phyloP scores from a whole-genome alignment of 2,888 invertebrate genomes.

The Hofmannophila pseudospretella region DNA sequence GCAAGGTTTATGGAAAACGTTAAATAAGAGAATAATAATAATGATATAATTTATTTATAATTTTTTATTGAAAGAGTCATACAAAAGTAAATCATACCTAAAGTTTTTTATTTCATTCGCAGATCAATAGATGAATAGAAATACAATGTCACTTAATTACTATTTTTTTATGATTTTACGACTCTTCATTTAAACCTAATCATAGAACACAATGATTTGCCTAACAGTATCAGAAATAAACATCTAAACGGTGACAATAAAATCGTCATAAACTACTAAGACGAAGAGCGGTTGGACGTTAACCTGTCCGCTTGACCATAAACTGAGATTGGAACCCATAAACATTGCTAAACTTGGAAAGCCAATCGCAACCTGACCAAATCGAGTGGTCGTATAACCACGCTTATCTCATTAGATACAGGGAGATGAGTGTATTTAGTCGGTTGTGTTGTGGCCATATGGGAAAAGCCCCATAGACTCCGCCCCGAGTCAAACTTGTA shows the following conservation, averaged over 20 bases:
- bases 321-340: conserved; percentile 31
- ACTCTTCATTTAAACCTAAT: no score
- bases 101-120: no score
- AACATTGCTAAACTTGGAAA: conserved; percentile 29
- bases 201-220: no score
- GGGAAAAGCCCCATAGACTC: conserved; percentile 36
- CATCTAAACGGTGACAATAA: conserved; percentile 33
- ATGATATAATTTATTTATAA: no score
- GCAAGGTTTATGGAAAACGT: no score
- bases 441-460: conserved; percentile 24
- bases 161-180: no score
- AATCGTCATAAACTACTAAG: conserved; percentile 41
- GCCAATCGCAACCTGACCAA: conserved; percentile 18
- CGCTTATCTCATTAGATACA: conserved; percentile 13
- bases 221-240: conserved; percentile 29
- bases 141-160: no score
- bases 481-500: conserved; percentile 37
- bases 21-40: no score
- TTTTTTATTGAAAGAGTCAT: no score
- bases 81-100: no score
- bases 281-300: conserved; percentile 38
- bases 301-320: conserved; percentile 40
- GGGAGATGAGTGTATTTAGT: conserved; percentile 19
- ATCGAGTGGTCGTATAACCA: conserved; percentile 18
- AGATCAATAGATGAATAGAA: no score